A percentile compares a stretch with the other conserved stretches of the same genome.
phyloP scores from a whole-genome alignment of 2,888 invertebrate species.

The Hypolimnas misippus region DNA sequence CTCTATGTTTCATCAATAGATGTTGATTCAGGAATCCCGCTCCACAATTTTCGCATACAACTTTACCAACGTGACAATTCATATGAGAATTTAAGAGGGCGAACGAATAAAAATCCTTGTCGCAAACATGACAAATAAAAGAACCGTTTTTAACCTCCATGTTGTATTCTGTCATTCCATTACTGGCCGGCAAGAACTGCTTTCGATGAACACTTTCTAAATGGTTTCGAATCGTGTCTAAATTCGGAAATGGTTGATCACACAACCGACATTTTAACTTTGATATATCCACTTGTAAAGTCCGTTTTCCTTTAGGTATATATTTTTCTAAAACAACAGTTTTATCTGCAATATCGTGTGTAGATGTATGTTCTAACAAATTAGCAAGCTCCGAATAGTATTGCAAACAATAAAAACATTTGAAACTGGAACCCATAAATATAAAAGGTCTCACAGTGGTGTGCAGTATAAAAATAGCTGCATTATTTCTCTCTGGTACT shows the following conservation, averaged over 20 bases:
- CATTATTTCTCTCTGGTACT: slow-evolving; percentile 62
- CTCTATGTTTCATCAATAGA: slow-evolving; percentile 56
- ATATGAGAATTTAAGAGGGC: slow-evolving; percentile 57
- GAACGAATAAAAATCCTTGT: slow-evolving; percentile 53
- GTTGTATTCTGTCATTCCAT: slow-evolving; percentile 63
- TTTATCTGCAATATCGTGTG: slow-evolving; percentile 50
- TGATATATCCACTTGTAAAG: slow-evolving; percentile 59
- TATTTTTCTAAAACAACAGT: slow-evolving; percentile 48
- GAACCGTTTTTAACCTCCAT: slow-evolving; percentile 52
- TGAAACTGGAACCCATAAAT: slow-evolving; percentile 62
- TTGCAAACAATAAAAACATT: slow-evolving; percentile 62
- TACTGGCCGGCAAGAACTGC: slow-evolving; percentile 51
- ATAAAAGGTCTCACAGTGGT: slow-evolving; percentile 64
- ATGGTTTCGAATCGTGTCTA: slow-evolving; percentile 53
- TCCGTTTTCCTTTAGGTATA: slow-evolving; percentile 53
- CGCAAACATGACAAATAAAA: slow-evolving; percentile 58
- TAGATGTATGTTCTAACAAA: slow-evolving; percentile 55
- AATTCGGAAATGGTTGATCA: slow-evolving; percentile 43
- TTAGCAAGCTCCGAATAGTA: slow-evolving; percentile 52
- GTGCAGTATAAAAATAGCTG: slow-evolving; percentile 56
- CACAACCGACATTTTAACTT: slow-evolving; percentile 60
- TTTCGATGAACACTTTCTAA: slow-evolving; percentile 50
- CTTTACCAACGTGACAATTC: slow-evolving; percentile 61
- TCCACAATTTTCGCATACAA: slow-evolving; percentile 65
- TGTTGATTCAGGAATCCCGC: slow-evolving; percentile 59